These are phyloP conservation scores for Colletes gigas DNA, from an alignment of 1,140 invertebrate genomes.

Conservation along the genomic window DNA sequence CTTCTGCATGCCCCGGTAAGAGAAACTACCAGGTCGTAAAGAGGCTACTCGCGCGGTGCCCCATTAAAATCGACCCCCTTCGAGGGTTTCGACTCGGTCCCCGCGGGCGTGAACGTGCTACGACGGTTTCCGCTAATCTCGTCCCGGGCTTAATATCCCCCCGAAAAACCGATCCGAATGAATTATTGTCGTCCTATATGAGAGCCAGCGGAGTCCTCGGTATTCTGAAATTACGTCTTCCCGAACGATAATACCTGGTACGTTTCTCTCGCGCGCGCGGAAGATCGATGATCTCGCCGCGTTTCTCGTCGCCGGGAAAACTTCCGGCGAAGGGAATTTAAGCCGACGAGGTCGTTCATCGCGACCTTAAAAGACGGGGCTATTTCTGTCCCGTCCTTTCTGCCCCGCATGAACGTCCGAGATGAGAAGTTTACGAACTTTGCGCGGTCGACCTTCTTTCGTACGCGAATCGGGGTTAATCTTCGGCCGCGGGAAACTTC, in stretches of 20 bases:
- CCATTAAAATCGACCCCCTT: conserved; percentile 7
- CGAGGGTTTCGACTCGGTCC: background rate
- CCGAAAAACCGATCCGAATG: conserved; percentile 41
- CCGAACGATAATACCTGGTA: conserved; percentile 33
- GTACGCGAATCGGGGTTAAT: conserved; percentile 18
- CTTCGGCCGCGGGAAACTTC: background rate
- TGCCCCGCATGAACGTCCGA: conserved; percentile 40
- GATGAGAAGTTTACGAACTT: conserved; percentile 51
- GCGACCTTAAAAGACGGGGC: conserved; percentile 59
- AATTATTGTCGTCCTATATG: conserved; percentile 50
- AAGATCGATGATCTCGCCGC: conserved; percentile 53
- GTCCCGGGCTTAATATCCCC: conserved; percentile 28
- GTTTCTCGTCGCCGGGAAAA: conserved; percentile 28
- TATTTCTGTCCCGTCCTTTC: conserved; percentile 55
- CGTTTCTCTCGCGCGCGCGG: background rate
- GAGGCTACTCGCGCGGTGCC: background rate
- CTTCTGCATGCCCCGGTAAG: background rate
- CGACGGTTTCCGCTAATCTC: conserved; percentile 35
- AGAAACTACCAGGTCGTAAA: background rate
- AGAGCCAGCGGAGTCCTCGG: background rate
- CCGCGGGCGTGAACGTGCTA: background rate
- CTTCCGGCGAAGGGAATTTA: conserved; percentile 45
- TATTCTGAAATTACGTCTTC: conserved; percentile 39
- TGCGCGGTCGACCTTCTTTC: conserved; percentile 18
- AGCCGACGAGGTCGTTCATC: conserved; percentile 41